A percentile compares a stretch with the other conserved stretches of the same genome.
Conservation (phyloP, 2,797 vertebrate species). For the Hypotaenidia philippensis region DNA sequence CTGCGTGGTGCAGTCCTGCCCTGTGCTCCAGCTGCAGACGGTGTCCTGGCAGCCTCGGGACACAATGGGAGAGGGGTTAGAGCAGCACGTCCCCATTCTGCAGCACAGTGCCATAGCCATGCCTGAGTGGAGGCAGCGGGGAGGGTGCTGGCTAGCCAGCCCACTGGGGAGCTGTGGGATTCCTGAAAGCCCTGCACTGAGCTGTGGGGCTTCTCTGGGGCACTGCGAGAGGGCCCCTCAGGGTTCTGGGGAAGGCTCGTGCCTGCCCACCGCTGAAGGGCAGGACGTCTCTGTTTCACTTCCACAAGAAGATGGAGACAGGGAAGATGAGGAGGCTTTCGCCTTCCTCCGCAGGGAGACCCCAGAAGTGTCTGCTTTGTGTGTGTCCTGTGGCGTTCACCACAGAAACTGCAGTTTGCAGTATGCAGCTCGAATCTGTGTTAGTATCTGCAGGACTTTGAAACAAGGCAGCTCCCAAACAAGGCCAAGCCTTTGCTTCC, state of each 20-base stretch:
- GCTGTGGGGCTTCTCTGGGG: accelerated
- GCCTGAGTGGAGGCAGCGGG: not conserved
- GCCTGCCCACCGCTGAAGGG: not conserved
- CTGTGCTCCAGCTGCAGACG: accelerated
- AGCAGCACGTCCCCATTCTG: not conserved
- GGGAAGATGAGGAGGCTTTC: not conserved
- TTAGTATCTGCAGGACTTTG: not conserved
- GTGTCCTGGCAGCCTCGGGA: accelerated
- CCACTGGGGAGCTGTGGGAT: not conserved
- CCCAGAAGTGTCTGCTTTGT: not conserved
- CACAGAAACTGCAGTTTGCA: not conserved
- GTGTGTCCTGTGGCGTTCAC: not conserved
- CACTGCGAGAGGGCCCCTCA: not conserved
- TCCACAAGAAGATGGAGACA: not conserved
- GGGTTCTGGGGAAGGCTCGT: not conserved
- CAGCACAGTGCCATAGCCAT: accelerated
- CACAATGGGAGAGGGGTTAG: not conserved
- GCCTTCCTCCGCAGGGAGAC: not conserved
- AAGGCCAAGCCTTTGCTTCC: not conserved
- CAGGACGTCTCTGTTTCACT: not conserved
- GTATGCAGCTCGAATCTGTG: accelerated
- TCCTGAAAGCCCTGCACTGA: not conserved
- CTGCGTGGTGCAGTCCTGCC: accelerated
- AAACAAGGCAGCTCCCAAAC: not conserved
- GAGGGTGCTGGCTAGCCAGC: not conserved